phyloP scores from a whole-genome alignment of 2,888 invertebrate species.

The Herminia tarsipennalis region DNA sequence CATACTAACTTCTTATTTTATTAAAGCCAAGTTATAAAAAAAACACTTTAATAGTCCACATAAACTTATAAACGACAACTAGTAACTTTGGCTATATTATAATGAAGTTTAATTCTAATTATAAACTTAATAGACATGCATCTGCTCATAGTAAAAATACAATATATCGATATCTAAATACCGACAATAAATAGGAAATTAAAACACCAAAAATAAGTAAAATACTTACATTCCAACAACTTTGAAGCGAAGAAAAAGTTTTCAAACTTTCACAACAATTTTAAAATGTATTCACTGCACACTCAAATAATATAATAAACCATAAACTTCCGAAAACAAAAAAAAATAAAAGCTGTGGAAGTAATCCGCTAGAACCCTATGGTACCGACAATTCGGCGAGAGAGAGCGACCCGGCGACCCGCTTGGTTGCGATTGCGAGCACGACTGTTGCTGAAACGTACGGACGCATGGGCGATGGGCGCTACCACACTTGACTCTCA shows the following conservation, averaged over 20 bases:
- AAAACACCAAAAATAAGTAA: too few relatives aligned
- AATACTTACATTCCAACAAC: constrained; percentile 24
- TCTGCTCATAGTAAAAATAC: too few relatives aligned
- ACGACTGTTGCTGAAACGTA: constrained; percentile 34
- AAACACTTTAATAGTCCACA: too few relatives aligned
- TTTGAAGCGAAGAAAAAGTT: constrained; percentile 15
- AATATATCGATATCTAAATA: too few relatives aligned
- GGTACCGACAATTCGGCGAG: constrained; percentile 14
- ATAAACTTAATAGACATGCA: too few relatives aligned
- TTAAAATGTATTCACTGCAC: constrained; percentile 19
- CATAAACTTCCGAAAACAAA: constrained; percentile 4
- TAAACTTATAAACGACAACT: too few relatives aligned
- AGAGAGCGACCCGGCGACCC: constrained; percentile 29
- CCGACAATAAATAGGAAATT: too few relatives aligned
- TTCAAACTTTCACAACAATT: constrained; percentile 18
- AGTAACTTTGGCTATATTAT: too few relatives aligned
- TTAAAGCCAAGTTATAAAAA: too few relatives aligned
- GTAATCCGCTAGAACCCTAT: constrained; percentile 17
- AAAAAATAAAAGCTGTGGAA: constrained; percentile 13
- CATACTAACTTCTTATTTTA: too few relatives aligned
- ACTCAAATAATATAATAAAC: constrained; percentile 1
- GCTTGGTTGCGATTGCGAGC: constrained; percentile 27
- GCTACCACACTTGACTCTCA: constrained; percentile 6
- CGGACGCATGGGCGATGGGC: constrained; percentile 15
- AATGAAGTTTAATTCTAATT: too few relatives aligned